Conservation (phyloP, 2,888 invertebrate species). For the Rhyacophila evoluta region DNA sequence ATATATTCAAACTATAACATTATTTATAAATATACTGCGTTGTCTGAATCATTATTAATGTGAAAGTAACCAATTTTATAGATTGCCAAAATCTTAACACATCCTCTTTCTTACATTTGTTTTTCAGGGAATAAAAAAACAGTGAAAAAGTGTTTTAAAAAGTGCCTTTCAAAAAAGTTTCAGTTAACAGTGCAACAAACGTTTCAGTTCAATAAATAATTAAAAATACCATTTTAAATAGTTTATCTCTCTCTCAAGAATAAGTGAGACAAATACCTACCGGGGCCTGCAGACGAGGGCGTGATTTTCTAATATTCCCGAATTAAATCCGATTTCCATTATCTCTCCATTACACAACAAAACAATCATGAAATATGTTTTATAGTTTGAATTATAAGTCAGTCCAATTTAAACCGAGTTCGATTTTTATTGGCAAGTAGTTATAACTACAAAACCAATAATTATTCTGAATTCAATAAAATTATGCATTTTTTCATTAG, state of each 20-base stretch:
- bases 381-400: neutral
- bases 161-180: neutral
- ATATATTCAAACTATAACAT: too few species aligned
- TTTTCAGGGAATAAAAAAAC: slow-evolving; percentile 16
- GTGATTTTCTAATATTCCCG: slow-evolving; percentile 43
- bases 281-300: slow-evolving; percentile 28
- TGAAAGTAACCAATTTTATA: too few species aligned
- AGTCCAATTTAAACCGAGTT: too few species aligned
- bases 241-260: neutral
- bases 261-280: neutral
- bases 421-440: too few species aligned
- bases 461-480: too few species aligned
- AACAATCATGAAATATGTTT: neutral
- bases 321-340: slow-evolving; percentile 16
- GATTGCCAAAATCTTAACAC: too few species aligned
- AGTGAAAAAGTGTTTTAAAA: slow-evolving; percentile 25
- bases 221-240: neutral
- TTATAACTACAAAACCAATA: too few species aligned
- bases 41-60: too few species aligned
- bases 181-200: neutral
- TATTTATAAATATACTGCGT: too few species aligned
- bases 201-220: neutral
- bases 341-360: neutral
- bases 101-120: neutral
- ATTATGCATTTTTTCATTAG: too few species aligned